Base-by-base conservation (phyloP, 2,113 vertebrate species). In the Oryzias melastigma region DNA sequence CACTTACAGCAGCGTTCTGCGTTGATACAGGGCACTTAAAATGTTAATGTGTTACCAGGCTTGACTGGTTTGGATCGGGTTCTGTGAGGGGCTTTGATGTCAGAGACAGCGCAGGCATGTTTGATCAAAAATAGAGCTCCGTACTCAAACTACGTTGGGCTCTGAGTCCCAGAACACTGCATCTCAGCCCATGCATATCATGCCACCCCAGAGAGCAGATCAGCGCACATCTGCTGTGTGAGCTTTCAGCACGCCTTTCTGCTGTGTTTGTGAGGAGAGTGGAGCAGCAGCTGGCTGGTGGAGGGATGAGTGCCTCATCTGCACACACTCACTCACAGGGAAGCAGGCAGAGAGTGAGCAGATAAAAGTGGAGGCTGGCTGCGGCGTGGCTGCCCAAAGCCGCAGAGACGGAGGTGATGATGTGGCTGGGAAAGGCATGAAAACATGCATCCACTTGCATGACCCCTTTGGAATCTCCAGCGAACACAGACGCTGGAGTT, bases 261-360 rank as follows among this genome's bases (percentile, higher is more conserved):
- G 2, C 58, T 40, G 44, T 20, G 53, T n/a, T 42, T 59, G 54
- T 35, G n/a, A 44, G 68, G 48, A 58, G 69, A 52, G 71, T 53
- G 55, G 74, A 82, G 71, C 68, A 84, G 84, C 87, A 87, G 75
- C 83, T 86, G 81, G 82, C 70, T 75, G 68, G 74, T 73, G 71
- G 65, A 40, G 48, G 52, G 54, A 70, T 63, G 67, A 81, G 66
- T 60, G 62, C 61, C 54, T 58, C 1, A 3, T 57, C 29, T 17
- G 6, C 6, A 50, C 22, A 48, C 24, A 56, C 16, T 35, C 29
- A 35, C 29, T 35, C 29, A 12, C 29, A 35, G 29, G 29, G 29
- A 35, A 10, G 8, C 29, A 35, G 29, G 29, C 29, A 29, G 29
- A 25, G 25, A 52, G 14, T 3, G 22, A 3, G 14, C n/a, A 25